phyloP scores from a whole-genome alignment of 2,888 invertebrate species.

The Dryocosmus kuriphilus region DNA sequence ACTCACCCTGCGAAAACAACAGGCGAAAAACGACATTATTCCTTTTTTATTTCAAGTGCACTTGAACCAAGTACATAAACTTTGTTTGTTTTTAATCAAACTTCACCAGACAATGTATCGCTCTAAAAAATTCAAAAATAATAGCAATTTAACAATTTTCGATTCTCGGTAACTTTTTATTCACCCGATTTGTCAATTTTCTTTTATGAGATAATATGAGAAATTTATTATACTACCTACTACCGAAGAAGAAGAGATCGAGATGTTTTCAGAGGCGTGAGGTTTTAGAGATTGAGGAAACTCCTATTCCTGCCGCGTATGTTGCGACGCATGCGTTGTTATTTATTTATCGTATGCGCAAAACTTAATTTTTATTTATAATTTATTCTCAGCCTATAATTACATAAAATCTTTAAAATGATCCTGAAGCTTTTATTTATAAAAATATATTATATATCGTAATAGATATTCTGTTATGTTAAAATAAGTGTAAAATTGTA shows the following conservation, averaged over 20 bases:
- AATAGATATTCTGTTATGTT: too few species aligned
- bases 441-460: too few species aligned
- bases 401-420: too few species aligned
- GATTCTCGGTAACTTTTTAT: background rate
- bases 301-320: conserved; percentile 9
- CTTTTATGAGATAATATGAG: background rate
- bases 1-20: conserved; percentile 74
- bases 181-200: background rate
- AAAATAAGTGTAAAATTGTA: too few species aligned
- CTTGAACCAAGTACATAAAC: background rate
- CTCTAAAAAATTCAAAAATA: background rate
- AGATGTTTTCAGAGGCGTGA: conserved; percentile 5
- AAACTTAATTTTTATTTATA: background rate
- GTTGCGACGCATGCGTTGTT: conserved; percentile 9
- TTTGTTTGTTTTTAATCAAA: background rate
- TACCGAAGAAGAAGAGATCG: background rate
- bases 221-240: background rate
- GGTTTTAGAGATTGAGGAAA: background rate
- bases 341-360: conserved; percentile 2
- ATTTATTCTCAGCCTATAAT: too few species aligned
- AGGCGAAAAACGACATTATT: conserved; percentile 63
- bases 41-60: background rate
- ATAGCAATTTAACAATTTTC: background rate
- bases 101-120: background rate
- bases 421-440: too few species aligned